These are phyloP conservation scores for Teleogryllus occipitalis DNA, from an alignment of 1,140 invertebrate species.

Conservation along the genomic window DNA sequence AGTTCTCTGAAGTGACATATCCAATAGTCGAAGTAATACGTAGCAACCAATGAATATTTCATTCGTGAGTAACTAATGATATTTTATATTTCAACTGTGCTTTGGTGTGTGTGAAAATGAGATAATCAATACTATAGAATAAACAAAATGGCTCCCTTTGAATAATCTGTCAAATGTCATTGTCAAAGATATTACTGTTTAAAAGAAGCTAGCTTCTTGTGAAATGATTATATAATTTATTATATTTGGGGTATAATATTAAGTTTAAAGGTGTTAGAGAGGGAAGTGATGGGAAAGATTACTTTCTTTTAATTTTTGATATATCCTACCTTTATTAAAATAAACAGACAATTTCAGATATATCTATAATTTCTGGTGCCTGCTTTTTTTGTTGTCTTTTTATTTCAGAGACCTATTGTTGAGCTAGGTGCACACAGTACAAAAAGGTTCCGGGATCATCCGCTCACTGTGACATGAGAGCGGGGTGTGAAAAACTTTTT, in stretches of 20 bases:
- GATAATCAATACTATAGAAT: constrained; percentile 22
- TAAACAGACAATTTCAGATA: constrained; percentile 9
- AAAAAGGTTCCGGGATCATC: neutral
- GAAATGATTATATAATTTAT: no score
- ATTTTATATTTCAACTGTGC: neutral
- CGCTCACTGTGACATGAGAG: neutral
- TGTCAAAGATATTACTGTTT: neutral
- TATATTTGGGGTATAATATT: no score
- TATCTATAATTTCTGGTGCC: constrained; percentile 16
- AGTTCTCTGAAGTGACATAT: neutral
- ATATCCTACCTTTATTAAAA: neutral
- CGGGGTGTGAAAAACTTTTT: neutral
- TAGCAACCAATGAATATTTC: neutral
- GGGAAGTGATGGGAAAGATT: neutral
- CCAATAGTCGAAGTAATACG: no score
- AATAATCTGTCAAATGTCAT: constrained; percentile 20
- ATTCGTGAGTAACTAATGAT: neutral
- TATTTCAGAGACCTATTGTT: constrained; percentile 21
- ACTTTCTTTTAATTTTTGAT: no score
- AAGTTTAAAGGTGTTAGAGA: neutral
- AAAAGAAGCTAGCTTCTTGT: no score
- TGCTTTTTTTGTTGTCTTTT: constrained; percentile 23
- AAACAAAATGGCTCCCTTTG: constrained; percentile 21
- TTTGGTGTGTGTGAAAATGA: constrained; percentile 2
- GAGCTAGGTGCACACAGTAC: constrained; percentile 8